Percentiles rank a stretch among this genome's conserved stretches.
Conservation (phyloP, 92 coral and sea anemone species). For the Umimayanthus kanabou region DNA sequence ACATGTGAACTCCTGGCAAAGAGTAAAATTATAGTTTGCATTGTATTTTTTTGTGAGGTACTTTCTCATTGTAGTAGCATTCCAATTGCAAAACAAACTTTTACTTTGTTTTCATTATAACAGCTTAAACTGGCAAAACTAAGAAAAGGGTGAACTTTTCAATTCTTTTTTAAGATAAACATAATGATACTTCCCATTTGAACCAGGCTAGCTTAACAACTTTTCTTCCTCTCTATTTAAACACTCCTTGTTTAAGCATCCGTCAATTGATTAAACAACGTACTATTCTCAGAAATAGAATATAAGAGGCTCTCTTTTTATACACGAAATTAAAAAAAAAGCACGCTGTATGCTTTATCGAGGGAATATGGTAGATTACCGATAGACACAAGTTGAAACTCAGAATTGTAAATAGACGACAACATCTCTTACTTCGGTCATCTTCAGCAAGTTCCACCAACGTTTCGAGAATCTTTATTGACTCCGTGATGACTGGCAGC, state of each 20-base stretch:
- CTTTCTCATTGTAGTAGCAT: neutral
- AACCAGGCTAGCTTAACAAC: neutral
- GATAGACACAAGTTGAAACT: neutral
- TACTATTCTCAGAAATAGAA: neutral
- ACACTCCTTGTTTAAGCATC: neutral
- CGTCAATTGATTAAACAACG: neutral
- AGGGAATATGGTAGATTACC: neutral
- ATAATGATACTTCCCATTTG: neutral
- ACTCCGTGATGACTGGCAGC: slow-evolving; percentile 72
- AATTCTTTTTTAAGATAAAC: too few species aligned
- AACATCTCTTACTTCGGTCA: slow-evolving; percentile 70
- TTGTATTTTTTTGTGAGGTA: neutral
- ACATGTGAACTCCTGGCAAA: slow-evolving; percentile 82
- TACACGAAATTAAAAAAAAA: too few species aligned
- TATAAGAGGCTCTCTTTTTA: neutral
- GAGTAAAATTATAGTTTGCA: neutral
- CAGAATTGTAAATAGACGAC: too few species aligned
- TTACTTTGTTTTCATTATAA: neutral
- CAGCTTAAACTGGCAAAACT: neutral
- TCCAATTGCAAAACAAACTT: neutral
- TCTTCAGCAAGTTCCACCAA: slow-evolving; percentile 87
- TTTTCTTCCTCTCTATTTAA: too few species aligned
- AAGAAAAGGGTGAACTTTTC: neutral
- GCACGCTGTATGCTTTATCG: neutral
- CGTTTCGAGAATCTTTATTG: slow-evolving; percentile 83